Base-by-base conservation (phyloP, 2,888 invertebrate species). In the Microchrysa polita region DNA sequence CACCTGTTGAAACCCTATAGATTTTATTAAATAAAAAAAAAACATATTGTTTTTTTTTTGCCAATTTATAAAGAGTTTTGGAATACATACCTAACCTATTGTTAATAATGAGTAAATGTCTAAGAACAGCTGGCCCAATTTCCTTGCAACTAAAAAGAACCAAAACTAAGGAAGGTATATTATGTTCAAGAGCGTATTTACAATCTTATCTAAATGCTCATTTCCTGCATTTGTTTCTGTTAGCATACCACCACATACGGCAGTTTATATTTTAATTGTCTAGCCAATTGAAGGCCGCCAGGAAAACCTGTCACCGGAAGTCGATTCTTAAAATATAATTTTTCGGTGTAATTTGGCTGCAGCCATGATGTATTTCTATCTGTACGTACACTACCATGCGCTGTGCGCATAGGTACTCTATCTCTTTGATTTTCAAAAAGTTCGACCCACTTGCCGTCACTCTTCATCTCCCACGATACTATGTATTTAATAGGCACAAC, bases 351-450 rank as follows among this genome's bases (percentile, higher is more conserved):
- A 65, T 65, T 65, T 48, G 23, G 2, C 10, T 65, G 65, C 65
- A 65, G 65, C 65, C 65, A 65, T 65, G 61, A 61, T 61, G 27
- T 48, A 48, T 48, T 12, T n/a, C 48, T n/a, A 12, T 9, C 55
- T 55, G 20, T n/a, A 55, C 10, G 55, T 55, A 16, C 12, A 10
- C 18, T 20, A 16, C 34, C 18, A 40, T 40, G 14, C 23, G 14
- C 23, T 23, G 12, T 23, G 14, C 14, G 1, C 34, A 1, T 48
- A 14, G 20, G 14, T 48, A 42, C n/a, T n/a, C n/a, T n/a, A n/a
- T n/a, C n/a, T n/a, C n/a, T n/a, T n/a, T n/a, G n/a, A 14, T 22
- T 42, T 61, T n/a, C 42, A 16, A n/a, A 23, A n/a, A 18, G 61
- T 5, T 16, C 65, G 16, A 42, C 65, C 65, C 44, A 65, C 48